Percentiles rank a stretch among this genome's conserved stretches.
phyloP scores from a whole-genome alignment of 2,888 invertebrate genomes.

The Amiota communis region DNA sequence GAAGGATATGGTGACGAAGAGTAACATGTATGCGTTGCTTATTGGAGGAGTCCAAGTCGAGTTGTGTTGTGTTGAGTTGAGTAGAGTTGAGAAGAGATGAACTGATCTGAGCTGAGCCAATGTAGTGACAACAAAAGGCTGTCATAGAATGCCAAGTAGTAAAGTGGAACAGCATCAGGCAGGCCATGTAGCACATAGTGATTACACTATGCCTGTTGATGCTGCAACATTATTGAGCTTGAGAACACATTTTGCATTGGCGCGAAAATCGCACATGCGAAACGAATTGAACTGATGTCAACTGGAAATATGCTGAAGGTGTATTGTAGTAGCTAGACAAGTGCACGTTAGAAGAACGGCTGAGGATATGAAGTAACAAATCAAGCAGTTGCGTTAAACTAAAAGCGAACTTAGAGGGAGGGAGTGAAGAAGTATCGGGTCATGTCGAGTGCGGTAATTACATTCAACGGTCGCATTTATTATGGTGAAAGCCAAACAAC shows the following conservation, averaged over 20 bases:
- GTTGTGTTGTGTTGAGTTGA: neutral
- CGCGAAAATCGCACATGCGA: constrained; percentile 15
- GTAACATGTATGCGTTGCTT: neutral
- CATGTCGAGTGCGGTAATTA: constrained; percentile 20
- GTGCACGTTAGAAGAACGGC: neutral
- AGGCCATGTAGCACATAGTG: neutral
- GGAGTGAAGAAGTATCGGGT: no score
- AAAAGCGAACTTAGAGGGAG: neutral
- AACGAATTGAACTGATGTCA: constrained; percentile 11
- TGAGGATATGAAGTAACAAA: neutral
- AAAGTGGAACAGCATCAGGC: neutral
- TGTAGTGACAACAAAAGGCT: neutral
- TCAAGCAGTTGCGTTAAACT: neutral
- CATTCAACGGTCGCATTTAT: constrained; percentile 24
- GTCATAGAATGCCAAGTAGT: constrained; percentile 7
- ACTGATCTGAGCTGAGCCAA: neutral
- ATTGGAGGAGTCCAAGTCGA: neutral
- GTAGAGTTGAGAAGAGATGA: no score
- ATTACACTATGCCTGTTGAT: no score
- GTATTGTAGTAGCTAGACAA: neutral
- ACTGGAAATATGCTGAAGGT: neutral
- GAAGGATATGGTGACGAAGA: neutral
- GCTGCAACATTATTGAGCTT: no score
- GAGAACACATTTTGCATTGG: neutral
- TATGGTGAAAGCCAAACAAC: neutral